phyloP scores from a whole-genome alignment of 2,113 vertebrate species.

The Garra rufa region DNA sequence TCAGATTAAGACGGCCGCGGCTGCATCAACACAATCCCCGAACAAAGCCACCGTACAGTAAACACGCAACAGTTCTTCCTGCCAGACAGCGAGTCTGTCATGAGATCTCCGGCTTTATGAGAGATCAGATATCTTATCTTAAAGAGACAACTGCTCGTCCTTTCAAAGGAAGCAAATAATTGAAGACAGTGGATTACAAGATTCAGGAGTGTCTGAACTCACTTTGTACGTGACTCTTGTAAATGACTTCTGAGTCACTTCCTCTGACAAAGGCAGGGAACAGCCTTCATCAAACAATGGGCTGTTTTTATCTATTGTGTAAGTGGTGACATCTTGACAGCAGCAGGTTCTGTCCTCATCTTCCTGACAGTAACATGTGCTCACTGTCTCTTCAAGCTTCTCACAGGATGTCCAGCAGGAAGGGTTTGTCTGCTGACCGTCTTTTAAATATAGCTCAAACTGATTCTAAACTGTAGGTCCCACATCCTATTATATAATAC shows the following conservation, averaged over 20 bases:
- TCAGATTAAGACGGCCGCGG: background rate
- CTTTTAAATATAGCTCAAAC: conserved; percentile 4
- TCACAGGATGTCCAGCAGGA: background rate
- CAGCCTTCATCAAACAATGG: conserved; percentile 50
- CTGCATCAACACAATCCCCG: background rate
- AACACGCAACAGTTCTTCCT: background rate
- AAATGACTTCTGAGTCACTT: conserved; percentile 53
- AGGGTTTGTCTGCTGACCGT: background rate
- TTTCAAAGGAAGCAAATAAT: conserved; percentile 39
- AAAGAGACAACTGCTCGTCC: conserved; percentile 35
- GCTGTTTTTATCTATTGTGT: conserved; percentile 43
- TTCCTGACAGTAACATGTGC: conserved; percentile 53
- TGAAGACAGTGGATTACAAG: conserved; percentile 16
- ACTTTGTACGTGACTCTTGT: conserved; percentile 18
- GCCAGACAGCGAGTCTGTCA: background rate
- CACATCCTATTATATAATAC: background rate
- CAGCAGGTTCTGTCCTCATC: conserved; percentile 37
- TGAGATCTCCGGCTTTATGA: conserved; percentile 16
- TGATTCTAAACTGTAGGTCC: background rate
- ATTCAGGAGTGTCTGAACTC: conserved; percentile 25
- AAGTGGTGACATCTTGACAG: conserved; percentile 44
- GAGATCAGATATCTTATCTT: conserved; percentile 51
- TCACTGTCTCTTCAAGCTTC: conserved; percentile 8
- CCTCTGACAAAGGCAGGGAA: conserved; percentile 40
- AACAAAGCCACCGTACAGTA: conserved; percentile 9